Evolutionary conservation across 2,113 vertebrate genomes (phyloP).

Genomic region (Cygnus buccinator): DNA sequence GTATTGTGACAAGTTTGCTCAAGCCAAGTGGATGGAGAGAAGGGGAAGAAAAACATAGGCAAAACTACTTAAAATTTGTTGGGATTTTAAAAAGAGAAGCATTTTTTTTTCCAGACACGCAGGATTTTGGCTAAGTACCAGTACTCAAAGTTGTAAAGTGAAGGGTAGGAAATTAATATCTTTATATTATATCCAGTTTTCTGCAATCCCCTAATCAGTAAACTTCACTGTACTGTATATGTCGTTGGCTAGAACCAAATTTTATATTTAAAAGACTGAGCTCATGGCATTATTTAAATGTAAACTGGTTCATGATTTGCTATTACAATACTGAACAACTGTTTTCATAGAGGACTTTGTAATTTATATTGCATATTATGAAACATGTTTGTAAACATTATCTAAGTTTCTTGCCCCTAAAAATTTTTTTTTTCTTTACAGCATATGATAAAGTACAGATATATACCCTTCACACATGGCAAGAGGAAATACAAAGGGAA

Average conservation of each 20-base stretch:
- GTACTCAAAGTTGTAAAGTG: neutral
- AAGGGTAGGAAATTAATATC: neutral
- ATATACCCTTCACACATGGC: conserved; percentile 98
- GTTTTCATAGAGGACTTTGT: neutral
- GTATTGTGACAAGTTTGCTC: neutral
- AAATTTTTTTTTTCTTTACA: conserved; percentile 66
- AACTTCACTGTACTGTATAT: neutral
- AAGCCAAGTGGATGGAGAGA: neutral
- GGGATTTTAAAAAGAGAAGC: neutral
- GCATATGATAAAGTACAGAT: conserved; percentile 99
- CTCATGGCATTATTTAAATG: neutral
- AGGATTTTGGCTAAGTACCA: neutral
- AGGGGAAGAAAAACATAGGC: neutral
- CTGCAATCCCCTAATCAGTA: neutral
- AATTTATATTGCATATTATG: neutral
- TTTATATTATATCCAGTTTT: neutral
- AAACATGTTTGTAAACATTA: neutral
- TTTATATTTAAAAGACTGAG: neutral
- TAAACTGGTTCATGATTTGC: neutral
- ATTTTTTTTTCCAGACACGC: neutral
- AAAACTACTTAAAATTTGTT: neutral
- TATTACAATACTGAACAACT: neutral
- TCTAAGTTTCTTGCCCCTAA: neutral
- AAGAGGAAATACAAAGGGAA: conserved; percentile 99
- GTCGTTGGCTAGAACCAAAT: neutral